Evolutionary conservation across 2,888 invertebrate genomes (phyloP), one percentile per base, ranked within the genome.

Genomic region (Xylota sylvarum): DNA sequence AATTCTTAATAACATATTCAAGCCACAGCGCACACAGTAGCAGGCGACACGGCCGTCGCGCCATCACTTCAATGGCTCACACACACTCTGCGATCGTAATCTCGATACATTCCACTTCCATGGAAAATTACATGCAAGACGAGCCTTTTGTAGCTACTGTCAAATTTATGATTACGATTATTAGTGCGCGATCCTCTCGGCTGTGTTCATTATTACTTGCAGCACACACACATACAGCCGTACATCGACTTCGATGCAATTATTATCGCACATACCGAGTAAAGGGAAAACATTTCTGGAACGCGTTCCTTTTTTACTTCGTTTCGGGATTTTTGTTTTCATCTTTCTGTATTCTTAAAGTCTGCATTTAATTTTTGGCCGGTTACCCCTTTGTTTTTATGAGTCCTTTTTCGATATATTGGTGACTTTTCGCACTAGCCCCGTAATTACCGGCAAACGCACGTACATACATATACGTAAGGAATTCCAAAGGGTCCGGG

Each of bases 371-470:
- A 74, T 74, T 64, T 74, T 77, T 40, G 69, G 32, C 56, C 76
- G 56, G 56, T 67, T 60, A 32, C 27, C n/a, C 27, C 23, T 23
- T 23, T 23, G 23, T 6, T 32, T 19, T 46, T 56, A n/a, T 55
- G 9, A 4, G 12, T 23, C 55, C 52, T 62, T 48, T 27, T 17
- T 14, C 55, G 23, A 55, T 46, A 72, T 48, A 52, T 79, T 79
- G 80, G 84, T 62, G 84, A 84, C 80, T 74, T 79, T 84, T 84
- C 84, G 73, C 84, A 84, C 84, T 80, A 79, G 67, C 9, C 62
- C 73, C 12, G 48, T 84, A 80, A 84, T 84, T 84, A 84, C 30
- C 50, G 35, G 12, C 56, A 55, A 55, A 84, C 55, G 67, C 79
- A 84, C 79, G 79, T 84, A 73, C 55, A 43, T 32, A 35, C 7